Base-by-base conservation (phyloP, 2,797 vertebrate genomes). In the Sebastes paucispinis region DNA sequence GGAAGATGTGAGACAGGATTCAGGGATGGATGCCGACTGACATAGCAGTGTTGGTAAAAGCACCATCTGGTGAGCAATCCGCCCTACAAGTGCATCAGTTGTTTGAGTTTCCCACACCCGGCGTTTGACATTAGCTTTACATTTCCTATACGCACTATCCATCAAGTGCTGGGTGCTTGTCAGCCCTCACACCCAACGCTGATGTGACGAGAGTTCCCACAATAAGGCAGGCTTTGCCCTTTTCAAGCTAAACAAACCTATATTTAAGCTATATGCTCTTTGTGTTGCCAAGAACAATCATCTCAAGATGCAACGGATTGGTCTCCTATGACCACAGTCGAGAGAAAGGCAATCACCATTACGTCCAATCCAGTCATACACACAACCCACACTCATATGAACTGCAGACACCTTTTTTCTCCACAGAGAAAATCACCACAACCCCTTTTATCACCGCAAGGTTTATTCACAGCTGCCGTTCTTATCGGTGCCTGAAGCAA, bases 51-150 rank as follows among this genome's bases (percentile, higher is more conserved):
- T 69, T 18, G 3, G 50, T 71, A 27, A 79, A 77, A 36, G 68
- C 54, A 80, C 86, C 79, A 75, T 79, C 77, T 83, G 69, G 50
- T 74, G 69, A 79, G 59, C 63, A 62, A 65, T 64, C 59, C 10
- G 34, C 10, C 3, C 27, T 13, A 16, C 34, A 55, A 77, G 74
- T 25, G 18, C 6, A 67, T 66, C n/a, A 4, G 70, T 62, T 90
- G 91, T 94, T 93, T 92, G 90, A 88, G 69, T 85, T 94, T 93
- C 91, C 88, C 86, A 89, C 90, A 91, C 50, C 8, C 50, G 2
- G 75, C 25, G 59, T 64, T 63, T 75, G 73, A 77, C 75, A 84
- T 74, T 62, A 66, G 64, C 79, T 89, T 88, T 83, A 81, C 80
- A 87, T 88, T 91, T 87, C 69, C 71, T 88, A 62, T 79, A 81